Evolutionary conservation across 2,113 vertebrate species (phyloP).

Genomic region (Empidonax alnorum): DNA sequence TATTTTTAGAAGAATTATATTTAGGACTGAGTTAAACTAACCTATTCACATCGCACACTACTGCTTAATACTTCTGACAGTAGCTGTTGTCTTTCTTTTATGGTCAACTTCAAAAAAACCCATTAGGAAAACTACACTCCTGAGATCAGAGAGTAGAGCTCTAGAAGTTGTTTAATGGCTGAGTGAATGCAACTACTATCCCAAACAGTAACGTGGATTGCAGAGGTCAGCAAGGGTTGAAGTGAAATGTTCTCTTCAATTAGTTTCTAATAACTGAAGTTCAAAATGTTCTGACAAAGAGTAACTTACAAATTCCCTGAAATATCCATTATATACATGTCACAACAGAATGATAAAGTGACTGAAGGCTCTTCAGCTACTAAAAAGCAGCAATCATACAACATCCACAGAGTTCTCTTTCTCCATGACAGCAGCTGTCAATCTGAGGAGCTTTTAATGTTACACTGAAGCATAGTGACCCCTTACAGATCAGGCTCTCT

Average conservation of each 20-base stretch:
- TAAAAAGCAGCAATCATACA: background rate
- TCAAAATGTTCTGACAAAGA: conserved; percentile 24
- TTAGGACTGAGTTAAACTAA: background rate
- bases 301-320: background rate
- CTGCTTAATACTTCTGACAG: background rate
- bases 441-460: background rate
- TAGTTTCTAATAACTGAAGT: conserved; percentile 1
- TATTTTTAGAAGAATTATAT: conserved; percentile 18
- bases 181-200: background rate
- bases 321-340: background rate
- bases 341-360: background rate
- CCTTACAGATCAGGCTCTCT: background rate
- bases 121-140: conserved; percentile 12
- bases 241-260: conserved; percentile 4
- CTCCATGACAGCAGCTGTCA: background rate
- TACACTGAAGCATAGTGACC: background rate
- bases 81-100: conserved; percentile 16
- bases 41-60: background rate
- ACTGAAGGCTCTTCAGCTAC: background rate
- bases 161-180: background rate
- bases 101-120: background rate
- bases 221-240: background rate
- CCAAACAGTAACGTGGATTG: background rate
- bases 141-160: background rate
- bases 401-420: background rate